Percentiles rank a stretch among this genome's conserved stretches.
These are phyloP conservation scores for Phyto melanocephala DNA, from an alignment of 2,888 invertebrate genomes.

Conservation along the genomic window DNA sequence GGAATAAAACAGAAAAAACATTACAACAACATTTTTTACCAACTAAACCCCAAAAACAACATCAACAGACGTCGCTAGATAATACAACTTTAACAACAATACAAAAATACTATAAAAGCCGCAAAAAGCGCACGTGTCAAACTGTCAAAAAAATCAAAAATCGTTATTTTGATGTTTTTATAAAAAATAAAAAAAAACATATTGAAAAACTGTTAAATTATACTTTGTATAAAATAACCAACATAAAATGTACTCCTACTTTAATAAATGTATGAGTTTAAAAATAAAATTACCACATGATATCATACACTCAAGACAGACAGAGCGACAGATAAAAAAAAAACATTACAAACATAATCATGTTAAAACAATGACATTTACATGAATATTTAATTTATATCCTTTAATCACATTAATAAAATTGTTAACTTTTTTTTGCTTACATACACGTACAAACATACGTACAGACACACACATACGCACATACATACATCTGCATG, in stretches of 20 bases:
- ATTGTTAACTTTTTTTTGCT: conserved; percentile 48
- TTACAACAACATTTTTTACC: not conserved
- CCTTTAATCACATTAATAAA: conserved; percentile 62
- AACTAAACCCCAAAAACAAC: not conserved
- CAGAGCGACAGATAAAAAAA: not conserved
- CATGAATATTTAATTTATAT: conserved; percentile 63
- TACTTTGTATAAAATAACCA: too few relatives aligned
- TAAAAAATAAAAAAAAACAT: conserved; percentile 1
- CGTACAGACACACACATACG: too few relatives aligned
- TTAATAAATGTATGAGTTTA: too few relatives aligned
- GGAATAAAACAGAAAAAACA: not conserved
- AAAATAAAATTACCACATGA: too few relatives aligned
- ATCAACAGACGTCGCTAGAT: not conserved
- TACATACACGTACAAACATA: not conserved
- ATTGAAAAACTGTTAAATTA: too few relatives aligned
- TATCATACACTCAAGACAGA: not conserved
- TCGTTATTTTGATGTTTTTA: conserved; percentile 49
- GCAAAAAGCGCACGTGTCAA: conserved; percentile 64
- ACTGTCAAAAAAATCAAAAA: conserved; percentile 60
- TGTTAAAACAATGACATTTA: conserved; percentile 61
- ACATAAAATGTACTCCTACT: too few relatives aligned
- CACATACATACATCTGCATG: too few relatives aligned
- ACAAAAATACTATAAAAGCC: conserved; percentile 37
- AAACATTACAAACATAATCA: conserved; percentile 44
- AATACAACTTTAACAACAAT: conserved; percentile 23